Conservation (phyloP, 2,113 vertebrate genomes). For the Melospiza melodia region DNA sequence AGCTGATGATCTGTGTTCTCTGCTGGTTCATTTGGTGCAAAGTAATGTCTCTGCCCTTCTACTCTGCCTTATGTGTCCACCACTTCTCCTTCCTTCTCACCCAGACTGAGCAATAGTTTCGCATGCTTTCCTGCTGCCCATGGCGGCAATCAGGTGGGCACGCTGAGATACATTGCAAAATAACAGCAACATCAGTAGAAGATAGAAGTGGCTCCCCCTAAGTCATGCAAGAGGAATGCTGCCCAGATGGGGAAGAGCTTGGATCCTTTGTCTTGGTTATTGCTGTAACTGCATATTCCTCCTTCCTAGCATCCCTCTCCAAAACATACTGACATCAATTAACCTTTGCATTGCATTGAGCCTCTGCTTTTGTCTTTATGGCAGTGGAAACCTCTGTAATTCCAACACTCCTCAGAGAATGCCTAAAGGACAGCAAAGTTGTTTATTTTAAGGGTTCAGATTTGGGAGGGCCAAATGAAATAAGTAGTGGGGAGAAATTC, state of each 20-base stretch:
- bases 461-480: neutral
- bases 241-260: neutral
- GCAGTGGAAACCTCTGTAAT: neutral
- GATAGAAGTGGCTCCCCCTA: neutral
- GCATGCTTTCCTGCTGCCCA: neutral
- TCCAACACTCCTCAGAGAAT: neutral
- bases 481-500: neutral
- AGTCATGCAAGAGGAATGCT: neutral
- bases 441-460: neutral
- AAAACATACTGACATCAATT: neutral
- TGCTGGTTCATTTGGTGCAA: neutral
- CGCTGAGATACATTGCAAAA: neutral
- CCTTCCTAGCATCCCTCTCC: neutral
- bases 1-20: neutral
- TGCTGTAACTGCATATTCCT: neutral
- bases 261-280: neutral
- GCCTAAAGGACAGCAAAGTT: neutral
- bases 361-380: neutral
- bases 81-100: neutral
- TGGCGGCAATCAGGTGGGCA: accelerated
- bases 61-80: neutral
- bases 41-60: neutral
- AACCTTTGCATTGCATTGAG: constrained; percentile 27
- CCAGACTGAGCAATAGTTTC: neutral
- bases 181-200: neutral